Percentiles rank a stretch among this genome's conserved stretches.
Conservation (phyloP, 92 coral and sea anemone species). For the Phenganax subtilis region DNA sequence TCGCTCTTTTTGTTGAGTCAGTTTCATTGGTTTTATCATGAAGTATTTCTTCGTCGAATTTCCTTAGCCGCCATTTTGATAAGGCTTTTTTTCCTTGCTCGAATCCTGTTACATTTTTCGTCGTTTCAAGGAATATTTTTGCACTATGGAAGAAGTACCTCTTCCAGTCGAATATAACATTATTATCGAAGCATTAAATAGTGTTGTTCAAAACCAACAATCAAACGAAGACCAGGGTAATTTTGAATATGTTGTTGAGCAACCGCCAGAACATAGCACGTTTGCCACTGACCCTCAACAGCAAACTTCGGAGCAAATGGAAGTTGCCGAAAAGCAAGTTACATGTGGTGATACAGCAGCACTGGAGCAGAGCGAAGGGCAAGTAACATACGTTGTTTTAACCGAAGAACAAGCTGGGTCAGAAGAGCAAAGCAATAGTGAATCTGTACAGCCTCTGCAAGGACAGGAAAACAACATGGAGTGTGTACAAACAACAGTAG, state of each 20-base stretch:
- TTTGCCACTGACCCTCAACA: neutral
- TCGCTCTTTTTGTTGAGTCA: too few species aligned
- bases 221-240: conserved; percentile 10
- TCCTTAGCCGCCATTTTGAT: conserved; percentile 10
- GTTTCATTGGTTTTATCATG: neutral
- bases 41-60: neutral
- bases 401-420: conserved; percentile 4
- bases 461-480: too few species aligned
- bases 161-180: conserved; percentile 19
- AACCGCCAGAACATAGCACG: conserved; percentile 7
- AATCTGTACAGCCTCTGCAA: neutral
- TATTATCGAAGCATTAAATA: conserved; percentile 9
- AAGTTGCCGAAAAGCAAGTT: neutral
- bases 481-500: too few species aligned
- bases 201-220: conserved; percentile 16
- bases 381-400: neutral
- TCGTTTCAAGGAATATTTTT: conserved; percentile 12
- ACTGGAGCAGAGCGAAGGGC: too few species aligned
- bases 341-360: neutral
- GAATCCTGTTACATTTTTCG: too few species aligned
- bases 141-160: conserved; percentile 5
- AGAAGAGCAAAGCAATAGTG: neutral
- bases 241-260: conserved; percentile 7
- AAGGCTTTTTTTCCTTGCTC: neutral
- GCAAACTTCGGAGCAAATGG: neutral